Conservation (phyloP, 2,797 vertebrate species). For the Nothura maculosa region DNA sequence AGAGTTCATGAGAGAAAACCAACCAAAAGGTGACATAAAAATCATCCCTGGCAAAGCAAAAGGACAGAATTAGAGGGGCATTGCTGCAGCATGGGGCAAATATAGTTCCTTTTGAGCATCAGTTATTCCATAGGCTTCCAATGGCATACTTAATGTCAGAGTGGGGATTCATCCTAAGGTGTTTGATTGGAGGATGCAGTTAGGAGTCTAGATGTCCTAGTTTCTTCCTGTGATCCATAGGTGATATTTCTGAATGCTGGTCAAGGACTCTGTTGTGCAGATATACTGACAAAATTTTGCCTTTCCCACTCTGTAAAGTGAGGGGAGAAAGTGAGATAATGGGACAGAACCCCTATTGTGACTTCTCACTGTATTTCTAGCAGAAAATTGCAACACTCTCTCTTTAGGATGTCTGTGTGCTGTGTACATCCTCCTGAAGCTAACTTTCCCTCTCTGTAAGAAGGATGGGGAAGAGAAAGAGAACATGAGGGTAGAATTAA, state of each 20-base stretch:
- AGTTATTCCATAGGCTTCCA: not conserved
- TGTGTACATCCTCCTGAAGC: not conserved
- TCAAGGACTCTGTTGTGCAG: not conserved
- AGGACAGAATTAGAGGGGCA: not conserved
- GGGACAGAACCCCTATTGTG: not conserved
- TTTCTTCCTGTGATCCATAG: not conserved
- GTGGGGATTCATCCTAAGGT: not conserved
- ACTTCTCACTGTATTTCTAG: not conserved
- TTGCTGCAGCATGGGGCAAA: not conserved
- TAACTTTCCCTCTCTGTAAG: not conserved
- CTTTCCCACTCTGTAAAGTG: not conserved
- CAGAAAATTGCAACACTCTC: not conserved
- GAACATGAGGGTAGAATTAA: slow-evolving; percentile 23
- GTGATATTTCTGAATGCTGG: not conserved
- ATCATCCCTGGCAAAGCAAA: not conserved
- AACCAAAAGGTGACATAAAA: not conserved
- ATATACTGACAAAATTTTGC: not conserved
- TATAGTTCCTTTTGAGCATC: not conserved
- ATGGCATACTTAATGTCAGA: not conserved
- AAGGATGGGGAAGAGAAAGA: slow-evolving; percentile 7
- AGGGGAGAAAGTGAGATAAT: not conserved
- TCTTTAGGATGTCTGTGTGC: not conserved
- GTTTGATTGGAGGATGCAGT: not conserved
- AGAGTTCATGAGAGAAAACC: not conserved
- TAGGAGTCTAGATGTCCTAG: rapidly evolving